A percentile compares a stretch with the other conserved stretches of the same genome.
Conservation (phyloP, 1,140 invertebrate genomes). For the Grapholita molesta region DNA sequence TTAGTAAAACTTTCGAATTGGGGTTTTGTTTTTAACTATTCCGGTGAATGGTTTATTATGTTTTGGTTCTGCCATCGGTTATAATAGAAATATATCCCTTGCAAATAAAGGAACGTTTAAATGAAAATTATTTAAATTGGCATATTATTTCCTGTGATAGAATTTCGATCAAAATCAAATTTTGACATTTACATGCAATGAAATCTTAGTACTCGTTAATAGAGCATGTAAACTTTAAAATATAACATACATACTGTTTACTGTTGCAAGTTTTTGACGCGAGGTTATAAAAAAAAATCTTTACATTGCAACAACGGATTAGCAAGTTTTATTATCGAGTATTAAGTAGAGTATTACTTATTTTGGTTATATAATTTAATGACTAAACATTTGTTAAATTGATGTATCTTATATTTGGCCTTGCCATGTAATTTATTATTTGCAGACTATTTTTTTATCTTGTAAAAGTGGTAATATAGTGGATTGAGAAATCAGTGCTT, state of each 20-base stretch:
- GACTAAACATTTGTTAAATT: slow-evolving; percentile 19
- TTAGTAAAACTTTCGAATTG: too few species aligned
- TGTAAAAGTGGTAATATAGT: slow-evolving; percentile 47
- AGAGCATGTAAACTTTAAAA: background rate
- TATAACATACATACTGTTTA: too few species aligned
- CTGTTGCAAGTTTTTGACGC: too few species aligned
- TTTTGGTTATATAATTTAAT: background rate
- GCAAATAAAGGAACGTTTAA: background rate
- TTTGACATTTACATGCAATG: background rate
- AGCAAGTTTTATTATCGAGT: background rate
- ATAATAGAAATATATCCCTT: background rate
- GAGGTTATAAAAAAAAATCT: too few species aligned
- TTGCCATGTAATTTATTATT: slow-evolving; percentile 66
- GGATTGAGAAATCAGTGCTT: slow-evolving; percentile 57
- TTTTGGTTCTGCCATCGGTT: background rate
- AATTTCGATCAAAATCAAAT: slow-evolving; percentile 7
- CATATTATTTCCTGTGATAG: slow-evolving; percentile 11
- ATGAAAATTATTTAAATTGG: slow-evolving; percentile 7
- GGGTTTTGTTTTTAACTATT: background rate
- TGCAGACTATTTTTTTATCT: slow-evolving; percentile 38
- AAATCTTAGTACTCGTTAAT: background rate
- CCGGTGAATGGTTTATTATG: background rate
- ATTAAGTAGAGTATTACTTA: background rate
- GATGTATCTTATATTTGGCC: slow-evolving; percentile 48
- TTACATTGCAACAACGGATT: background rate